phyloP scores from a whole-genome alignment of 2,113 vertebrate genomes.

The Gulo gulo region DNA sequence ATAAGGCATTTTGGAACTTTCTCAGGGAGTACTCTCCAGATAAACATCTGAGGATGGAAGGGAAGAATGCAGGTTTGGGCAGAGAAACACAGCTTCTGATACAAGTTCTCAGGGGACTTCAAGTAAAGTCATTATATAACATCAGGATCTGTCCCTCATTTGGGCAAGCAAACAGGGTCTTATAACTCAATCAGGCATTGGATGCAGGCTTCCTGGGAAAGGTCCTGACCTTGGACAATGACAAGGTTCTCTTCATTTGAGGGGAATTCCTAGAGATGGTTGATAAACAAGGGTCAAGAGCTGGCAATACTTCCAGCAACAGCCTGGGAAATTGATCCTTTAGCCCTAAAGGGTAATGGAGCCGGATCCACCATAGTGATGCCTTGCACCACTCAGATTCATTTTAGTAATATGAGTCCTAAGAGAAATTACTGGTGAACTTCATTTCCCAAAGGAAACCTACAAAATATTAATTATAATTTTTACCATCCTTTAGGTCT shows the following conservation, averaged over 20 bases:
- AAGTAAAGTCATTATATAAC: neutral
- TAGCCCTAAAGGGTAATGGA: neutral
- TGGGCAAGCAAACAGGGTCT: neutral
- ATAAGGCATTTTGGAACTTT: neutral
- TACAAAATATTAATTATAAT: neutral
- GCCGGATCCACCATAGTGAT: no score
- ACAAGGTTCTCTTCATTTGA: neutral
- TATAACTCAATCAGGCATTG: neutral
- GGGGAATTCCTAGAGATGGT: neutral
- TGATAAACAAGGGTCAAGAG: neutral
- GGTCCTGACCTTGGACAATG: neutral
- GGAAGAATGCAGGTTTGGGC: neutral
- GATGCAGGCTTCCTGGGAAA: neutral
- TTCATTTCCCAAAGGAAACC: neutral
- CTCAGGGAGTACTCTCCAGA: neutral
- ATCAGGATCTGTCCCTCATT: neutral
- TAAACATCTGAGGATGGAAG: neutral
- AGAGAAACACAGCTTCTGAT: neutral
- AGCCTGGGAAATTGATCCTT: neutral
- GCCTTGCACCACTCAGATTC: neutral
- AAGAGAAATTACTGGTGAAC: neutral
- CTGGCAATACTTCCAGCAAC: neutral
- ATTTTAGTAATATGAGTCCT: neutral
- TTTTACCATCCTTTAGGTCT: neutral
- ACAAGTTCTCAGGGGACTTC: neutral